Conservation (phyloP, 2,888 invertebrate species). For the Caradrina clavipalpis region DNA sequence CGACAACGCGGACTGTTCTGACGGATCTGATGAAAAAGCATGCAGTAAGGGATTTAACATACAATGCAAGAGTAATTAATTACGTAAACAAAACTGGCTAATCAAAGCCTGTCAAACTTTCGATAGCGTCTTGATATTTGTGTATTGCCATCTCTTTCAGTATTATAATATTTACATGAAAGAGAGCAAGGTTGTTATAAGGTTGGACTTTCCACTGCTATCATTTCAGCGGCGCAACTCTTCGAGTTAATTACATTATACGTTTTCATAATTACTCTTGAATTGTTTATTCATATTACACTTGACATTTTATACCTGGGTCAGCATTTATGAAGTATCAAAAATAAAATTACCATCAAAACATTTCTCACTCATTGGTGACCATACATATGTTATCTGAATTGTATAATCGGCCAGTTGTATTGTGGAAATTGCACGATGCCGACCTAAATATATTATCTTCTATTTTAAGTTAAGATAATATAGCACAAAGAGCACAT, state of each 20-base stretch:
- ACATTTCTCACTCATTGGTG: slow-evolving; percentile 54
- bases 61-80: slow-evolving; percentile 60
- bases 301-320: slow-evolving; percentile 60
- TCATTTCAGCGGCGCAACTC: slow-evolving; percentile 26
- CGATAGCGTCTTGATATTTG: not conserved
- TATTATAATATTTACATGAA: slow-evolving; percentile 7
- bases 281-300: slow-evolving; percentile 59
- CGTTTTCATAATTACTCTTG: slow-evolving; percentile 62
- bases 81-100: slow-evolving; percentile 15
- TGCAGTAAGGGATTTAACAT: slow-evolving; percentile 94
- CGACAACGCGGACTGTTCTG: slow-evolving; percentile 96
- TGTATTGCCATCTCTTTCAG: slow-evolving; percentile 4
- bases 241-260: slow-evolving; percentile 45
- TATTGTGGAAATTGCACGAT: slow-evolving; percentile 78
- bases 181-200: slow-evolving; percentile 15
- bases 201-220: slow-evolving; percentile 7
- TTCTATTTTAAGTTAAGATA: slow-evolving; percentile 64
- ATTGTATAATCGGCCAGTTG: slow-evolving; percentile 68
- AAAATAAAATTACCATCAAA: slow-evolving; percentile 48
- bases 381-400: slow-evolving; percentile 61
- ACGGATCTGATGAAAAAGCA: slow-evolving; percentile 97
- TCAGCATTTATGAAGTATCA: slow-evolving; percentile 63
- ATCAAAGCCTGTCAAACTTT: not conserved
- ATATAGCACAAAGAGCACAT: slow-evolving; percentile 77
- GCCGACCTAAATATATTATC: slow-evolving; percentile 77